phyloP scores from a whole-genome alignment of 2,797 vertebrate genomes.

The Muraenolepis orangiensis region DNA sequence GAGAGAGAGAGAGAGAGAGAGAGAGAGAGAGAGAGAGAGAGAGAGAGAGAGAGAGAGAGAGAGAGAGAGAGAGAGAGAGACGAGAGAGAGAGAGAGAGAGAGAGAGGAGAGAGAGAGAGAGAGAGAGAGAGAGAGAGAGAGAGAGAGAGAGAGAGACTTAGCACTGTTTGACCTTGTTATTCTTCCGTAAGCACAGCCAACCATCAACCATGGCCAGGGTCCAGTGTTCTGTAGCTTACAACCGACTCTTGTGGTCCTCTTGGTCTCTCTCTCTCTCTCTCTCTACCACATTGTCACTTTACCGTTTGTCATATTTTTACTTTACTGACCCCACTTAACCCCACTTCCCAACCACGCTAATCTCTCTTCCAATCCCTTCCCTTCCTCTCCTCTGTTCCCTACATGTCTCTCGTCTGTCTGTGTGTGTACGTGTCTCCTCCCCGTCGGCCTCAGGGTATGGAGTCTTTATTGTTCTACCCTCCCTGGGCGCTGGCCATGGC shows the following conservation, averaged over 20 bases:
- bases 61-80: not conserved
- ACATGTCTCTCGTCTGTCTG: not conserved
- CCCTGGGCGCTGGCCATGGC: constrained; percentile 90
- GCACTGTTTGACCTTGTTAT: not conserved
- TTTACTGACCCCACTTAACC: not conserved
- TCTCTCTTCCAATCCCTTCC: not conserved
- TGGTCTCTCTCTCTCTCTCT: not conserved
- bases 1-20: not conserved
- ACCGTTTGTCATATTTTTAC: not conserved
- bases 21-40: not conserved
- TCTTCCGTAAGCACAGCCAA: not conserved
- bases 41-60: not conserved
- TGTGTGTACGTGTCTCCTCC: not conserved
- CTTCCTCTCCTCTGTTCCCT: not conserved
- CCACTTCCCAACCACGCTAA: not conserved
- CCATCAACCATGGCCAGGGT: not conserved
- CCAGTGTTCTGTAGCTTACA: not conserved
- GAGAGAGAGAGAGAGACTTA: not conserved
- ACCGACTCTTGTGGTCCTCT: not conserved
- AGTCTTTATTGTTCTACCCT: constrained; percentile 88
- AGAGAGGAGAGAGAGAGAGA: not conserved
- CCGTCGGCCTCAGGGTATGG: constrained; percentile 77
- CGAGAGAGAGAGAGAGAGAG: not conserved
- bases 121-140: not conserved
- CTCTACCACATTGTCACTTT: not conserved